phyloP scores from a whole-genome alignment of 37 sponge, comb jelly and placozoan species.

The Haliclona indistincta region DNA sequence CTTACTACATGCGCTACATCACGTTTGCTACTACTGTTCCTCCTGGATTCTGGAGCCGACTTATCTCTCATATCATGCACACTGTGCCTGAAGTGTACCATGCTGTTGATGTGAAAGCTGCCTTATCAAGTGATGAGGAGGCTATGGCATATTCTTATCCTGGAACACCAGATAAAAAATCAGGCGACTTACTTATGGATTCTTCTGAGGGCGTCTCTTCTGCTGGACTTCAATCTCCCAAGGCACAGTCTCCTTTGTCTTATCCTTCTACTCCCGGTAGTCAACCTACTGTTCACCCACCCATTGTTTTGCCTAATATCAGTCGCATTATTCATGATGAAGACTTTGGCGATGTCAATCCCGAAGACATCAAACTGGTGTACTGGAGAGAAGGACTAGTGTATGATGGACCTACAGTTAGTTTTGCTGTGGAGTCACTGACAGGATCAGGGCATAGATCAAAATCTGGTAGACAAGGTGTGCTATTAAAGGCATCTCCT shows the following conservation, averaged over 20 bases:
- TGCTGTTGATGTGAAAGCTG: not conserved
- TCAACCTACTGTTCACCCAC: not conserved
- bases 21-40: slow-evolving; percentile 34
- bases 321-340: not conserved
- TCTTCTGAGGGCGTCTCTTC: not conserved
- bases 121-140: too few relatives aligned
- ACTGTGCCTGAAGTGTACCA: slow-evolving; percentile 6
- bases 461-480: slow-evolving; percentile 6
- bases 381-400: slow-evolving; percentile 11
- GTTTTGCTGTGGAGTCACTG: slow-evolving; percentile 8
- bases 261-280: too few relatives aligned
- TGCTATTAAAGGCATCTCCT: slow-evolving; percentile 15
- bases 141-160: too few relatives aligned
- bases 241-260: not conserved
- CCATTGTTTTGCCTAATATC: not conserved
- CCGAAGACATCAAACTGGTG: not conserved
- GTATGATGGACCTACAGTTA: not conserved
- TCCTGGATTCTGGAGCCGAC: slow-evolving; percentile 76
- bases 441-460: not conserved
- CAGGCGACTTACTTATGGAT: not conserved
- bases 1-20: slow-evolving; percentile 36
- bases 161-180: not conserved
- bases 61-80: slow-evolving; percentile 64
- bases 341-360: not conserved
- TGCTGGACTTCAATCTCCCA: not conserved